phyloP scores from a whole-genome alignment of 64 coral and sea anemone genomes.

The Stichodactyla mertensii region DNA sequence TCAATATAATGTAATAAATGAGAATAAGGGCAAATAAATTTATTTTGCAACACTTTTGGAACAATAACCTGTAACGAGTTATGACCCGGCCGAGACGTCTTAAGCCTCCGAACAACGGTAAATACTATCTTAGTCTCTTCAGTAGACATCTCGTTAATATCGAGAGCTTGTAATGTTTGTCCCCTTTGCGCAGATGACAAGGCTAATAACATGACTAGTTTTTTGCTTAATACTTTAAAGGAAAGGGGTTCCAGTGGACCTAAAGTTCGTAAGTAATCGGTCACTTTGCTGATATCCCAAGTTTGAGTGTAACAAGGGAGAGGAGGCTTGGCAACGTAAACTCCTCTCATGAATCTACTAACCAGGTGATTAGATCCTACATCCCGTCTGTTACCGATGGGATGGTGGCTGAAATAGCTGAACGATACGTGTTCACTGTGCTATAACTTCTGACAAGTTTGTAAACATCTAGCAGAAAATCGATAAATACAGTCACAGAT shows the following conservation, averaged over 20 bases:
- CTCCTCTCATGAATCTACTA: neutral
- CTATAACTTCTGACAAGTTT: neutral
- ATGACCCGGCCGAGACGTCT: neutral
- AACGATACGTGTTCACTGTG: neutral
- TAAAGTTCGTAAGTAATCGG: neutral
- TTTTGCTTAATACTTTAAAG: no score
- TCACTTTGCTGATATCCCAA: neutral
- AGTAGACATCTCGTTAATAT: neutral
- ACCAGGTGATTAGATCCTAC: neutral
- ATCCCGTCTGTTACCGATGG: neutral
- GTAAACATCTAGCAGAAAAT: neutral
- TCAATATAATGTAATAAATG: no score
- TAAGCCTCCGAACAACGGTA: neutral
- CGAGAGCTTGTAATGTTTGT: neutral
- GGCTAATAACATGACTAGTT: neutral
- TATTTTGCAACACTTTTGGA: no score
- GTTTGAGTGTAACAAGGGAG: neutral
- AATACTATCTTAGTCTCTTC: constrained; percentile 4
- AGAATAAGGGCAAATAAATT: no score
- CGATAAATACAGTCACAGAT: neutral
- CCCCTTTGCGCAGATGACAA: no score
- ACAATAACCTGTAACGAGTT: no score
- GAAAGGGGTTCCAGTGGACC: neutral
- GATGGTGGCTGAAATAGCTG: neutral
- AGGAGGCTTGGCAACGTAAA: neutral